phyloP scores from a whole-genome alignment of 2,797 vertebrate genomes.

The Poeciliopsis presidionis region DNA sequence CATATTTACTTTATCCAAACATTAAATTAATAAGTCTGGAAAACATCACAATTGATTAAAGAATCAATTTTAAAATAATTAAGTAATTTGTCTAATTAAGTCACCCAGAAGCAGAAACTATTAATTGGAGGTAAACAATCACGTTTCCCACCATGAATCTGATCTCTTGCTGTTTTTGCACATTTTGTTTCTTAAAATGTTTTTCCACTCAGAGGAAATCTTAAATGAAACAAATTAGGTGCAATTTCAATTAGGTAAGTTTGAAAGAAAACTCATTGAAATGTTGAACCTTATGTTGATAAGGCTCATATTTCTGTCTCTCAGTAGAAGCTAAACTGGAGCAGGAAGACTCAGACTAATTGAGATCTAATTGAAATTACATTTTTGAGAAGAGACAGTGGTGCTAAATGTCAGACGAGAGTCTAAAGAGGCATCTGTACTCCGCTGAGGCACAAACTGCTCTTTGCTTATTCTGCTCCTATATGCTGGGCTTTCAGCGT shows the following conservation, averaged over 20 bases:
- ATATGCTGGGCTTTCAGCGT: slow-evolving; percentile 55
- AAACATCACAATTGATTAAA: background rate
- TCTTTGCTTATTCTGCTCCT: slow-evolving; percentile 72
- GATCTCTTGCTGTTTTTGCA: slow-evolving; percentile 6
- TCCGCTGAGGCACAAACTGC: slow-evolving; percentile 52
- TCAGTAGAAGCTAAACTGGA: slow-evolving; percentile 34
- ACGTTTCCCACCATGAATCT: background rate
- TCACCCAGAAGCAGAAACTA: background rate
- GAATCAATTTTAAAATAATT: slow-evolving; percentile 1
- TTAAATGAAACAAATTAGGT: slow-evolving; percentile 59
- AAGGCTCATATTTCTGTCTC: slow-evolving; percentile 31
- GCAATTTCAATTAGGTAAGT: slow-evolving; percentile 42
- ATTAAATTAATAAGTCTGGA: background rate
- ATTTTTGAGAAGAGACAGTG: slow-evolving; percentile 69
- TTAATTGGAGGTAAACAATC: background rate
- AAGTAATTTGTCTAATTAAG: background rate
- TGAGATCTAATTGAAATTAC: slow-evolving; percentile 82
- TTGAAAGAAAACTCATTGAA: slow-evolving; percentile 57
- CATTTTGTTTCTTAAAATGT: slow-evolving; percentile 37
- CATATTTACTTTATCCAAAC: background rate
- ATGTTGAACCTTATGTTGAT: slow-evolving; percentile 54
- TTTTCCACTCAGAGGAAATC: slow-evolving; percentile 47
- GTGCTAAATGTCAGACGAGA: slow-evolving; percentile 80
- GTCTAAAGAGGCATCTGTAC: slow-evolving; percentile 61
- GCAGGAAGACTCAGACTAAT: slow-evolving; percentile 66